Base-by-base conservation (phyloP, 92 coral and sea anemone genomes). In the Porites rus region DNA sequence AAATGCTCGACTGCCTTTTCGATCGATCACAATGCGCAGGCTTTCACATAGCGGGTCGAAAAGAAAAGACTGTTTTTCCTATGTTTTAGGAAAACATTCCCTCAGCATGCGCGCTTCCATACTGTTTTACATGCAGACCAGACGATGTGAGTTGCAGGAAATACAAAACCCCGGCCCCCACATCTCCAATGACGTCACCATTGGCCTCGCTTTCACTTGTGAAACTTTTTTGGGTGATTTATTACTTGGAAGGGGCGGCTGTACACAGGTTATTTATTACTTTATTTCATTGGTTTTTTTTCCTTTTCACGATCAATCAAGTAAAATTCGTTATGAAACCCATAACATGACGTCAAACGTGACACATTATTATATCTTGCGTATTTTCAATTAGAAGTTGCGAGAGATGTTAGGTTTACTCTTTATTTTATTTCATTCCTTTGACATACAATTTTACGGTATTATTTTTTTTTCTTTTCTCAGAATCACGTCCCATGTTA, bases 191-290 rank as follows among this genome's bases (percentile, higher is more conserved):
- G 94, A 91, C 94, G 94, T 91, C 94, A 91, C 60, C 51, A 25
- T 3, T 17, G 11, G 81, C 89, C 94, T 91, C 92, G 90, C 86
- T 88, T 91, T 56, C 65, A 85, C 58, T 88, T 65, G 11, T 83
- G 59, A 78, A 0, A 74, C 18, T 56, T 63, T 4, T 10, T 62
- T 12, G 24, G n/a, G 19, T n/a, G 4, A 10, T 8, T 6, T 22
- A 10, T n/a, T n/a, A n/a, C n/a, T n/a, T n/a, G n/a, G n/a, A n/a
- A n/a, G n/a, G n/a, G n/a, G n/a, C n/a, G n/a, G n/a, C n/a, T n/a
- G n/a, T n/a, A n/a, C n/a, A n/a, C n/a, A n/a, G n/a, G 20, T 19
- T 1, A 10, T 8, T 6, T 22, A 10, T 72, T 72, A 43, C 18
- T 46, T 60, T 1, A 50, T n/a, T 50, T 50, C 0, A 10, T 71